phyloP scores from a whole-genome alignment of 1,140 invertebrate genomes.

The Monomorium pharaonis region DNA sequence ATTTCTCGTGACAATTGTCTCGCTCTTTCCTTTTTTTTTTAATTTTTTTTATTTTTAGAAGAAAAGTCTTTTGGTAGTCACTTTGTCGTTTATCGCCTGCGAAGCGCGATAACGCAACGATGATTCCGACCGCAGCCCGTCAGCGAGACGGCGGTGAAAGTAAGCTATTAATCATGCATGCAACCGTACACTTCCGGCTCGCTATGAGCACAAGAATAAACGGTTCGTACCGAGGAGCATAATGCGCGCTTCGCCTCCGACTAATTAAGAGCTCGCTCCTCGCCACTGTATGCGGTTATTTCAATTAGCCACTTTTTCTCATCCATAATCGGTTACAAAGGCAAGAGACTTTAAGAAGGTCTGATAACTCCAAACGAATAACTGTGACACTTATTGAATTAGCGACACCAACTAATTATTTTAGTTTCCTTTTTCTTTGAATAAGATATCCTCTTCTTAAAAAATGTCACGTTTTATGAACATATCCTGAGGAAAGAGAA shows the following conservation, averaged over 20 bases:
- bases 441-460: too few relatives aligned
- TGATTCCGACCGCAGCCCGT: constrained; percentile 1
- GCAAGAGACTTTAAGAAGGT: not conserved
- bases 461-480: too few relatives aligned
- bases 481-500: too few relatives aligned
- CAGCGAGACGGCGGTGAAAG: constrained; percentile 18
- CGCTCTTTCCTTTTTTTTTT: too few relatives aligned
- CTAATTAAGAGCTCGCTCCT: constrained; percentile 22
- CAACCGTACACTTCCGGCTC: constrained; percentile 28
- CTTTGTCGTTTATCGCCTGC: not conserved
- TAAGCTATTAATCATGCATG: constrained; percentile 38
- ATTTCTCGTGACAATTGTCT: not conserved
- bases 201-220: constrained; percentile 35
- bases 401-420: not conserved
- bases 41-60: too few relatives aligned
- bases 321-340: not conserved
- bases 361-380: not conserved
- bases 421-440: too few relatives aligned
- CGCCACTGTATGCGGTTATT: constrained; percentile 4
- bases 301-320: not conserved
- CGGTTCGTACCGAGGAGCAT: constrained; percentile 8
- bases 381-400: not conserved
- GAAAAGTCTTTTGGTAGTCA: not conserved
- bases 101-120: not conserved
- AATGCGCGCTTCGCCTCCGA: not conserved